These are phyloP conservation scores for Pollimyrus isidori DNA, from an alignment of 2,113 vertebrate species.

Conservation along the genomic window DNA sequence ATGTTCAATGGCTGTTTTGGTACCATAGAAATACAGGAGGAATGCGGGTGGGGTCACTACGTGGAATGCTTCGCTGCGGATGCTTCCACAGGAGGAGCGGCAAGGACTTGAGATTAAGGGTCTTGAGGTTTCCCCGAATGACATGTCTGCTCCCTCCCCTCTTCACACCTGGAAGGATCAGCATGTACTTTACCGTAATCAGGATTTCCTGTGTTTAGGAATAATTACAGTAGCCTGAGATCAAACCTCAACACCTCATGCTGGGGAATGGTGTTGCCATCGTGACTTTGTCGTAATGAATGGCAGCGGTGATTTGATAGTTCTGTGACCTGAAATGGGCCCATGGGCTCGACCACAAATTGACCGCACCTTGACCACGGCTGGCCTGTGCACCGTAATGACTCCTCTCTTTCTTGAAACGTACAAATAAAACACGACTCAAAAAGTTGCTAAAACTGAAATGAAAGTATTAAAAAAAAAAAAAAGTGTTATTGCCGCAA, in stretches of 20 bases:
- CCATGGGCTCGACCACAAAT: not conserved
- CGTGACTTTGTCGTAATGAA: not conserved
- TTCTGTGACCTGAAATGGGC: not conserved
- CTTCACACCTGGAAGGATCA: not conserved
- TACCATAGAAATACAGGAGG: slow-evolving; percentile 32
- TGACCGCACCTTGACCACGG: not conserved
- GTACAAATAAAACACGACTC: not conserved
- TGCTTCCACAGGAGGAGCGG: slow-evolving; percentile 26
- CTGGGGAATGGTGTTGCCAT: not conserved
- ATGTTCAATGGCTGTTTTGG: slow-evolving; percentile 41
- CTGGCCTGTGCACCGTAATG: not conserved
- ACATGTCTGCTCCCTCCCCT: not conserved
- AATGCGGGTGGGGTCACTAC: slow-evolving; percentile 36
- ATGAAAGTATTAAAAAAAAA: not conserved
- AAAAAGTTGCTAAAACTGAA: not conserved
- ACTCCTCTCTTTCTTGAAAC: not conserved
- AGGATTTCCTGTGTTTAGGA: not conserved
- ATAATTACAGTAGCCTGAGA: not conserved
- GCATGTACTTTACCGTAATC: not conserved
- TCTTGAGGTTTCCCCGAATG: not conserved
- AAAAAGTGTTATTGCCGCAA: not conserved
- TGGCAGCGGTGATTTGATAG: not conserved
- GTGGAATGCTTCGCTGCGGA: slow-evolving; percentile 30
- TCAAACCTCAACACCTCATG: not conserved
- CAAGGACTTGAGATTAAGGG: not conserved